Evolutionary conservation across 2,113 vertebrate species (phyloP).

Genomic region (Pterocles gutturalis): DNA sequence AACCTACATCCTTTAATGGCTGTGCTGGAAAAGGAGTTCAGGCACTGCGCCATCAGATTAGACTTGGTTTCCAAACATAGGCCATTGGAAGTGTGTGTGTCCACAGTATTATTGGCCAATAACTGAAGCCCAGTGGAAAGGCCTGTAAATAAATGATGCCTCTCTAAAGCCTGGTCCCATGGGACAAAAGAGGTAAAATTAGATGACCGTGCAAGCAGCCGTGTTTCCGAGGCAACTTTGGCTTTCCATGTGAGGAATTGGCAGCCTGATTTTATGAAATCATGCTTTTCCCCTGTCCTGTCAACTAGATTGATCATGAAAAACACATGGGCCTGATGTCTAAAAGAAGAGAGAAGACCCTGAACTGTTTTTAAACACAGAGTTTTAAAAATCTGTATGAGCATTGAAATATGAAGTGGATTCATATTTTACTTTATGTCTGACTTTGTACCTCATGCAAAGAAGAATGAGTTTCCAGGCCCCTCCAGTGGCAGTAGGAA

Average conservation of each 20-base stretch:
- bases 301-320: conserved; percentile 60
- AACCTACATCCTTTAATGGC: conserved; percentile 90
- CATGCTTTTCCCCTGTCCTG: conserved; percentile 41
- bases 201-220: conserved; percentile 63
- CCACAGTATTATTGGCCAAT: conserved; percentile 78
- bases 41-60: conserved; percentile 83
- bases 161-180: conserved; percentile 66
- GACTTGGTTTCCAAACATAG: conserved; percentile 83
- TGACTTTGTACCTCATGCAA: neutral
- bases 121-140: conserved; percentile 76
- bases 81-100: conserved; percentile 82
- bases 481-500: neutral
- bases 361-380: neutral
- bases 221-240: conserved; percentile 79
- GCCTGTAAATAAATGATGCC: conserved; percentile 81
- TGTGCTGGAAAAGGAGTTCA: conserved; percentile 84
- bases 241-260: conserved; percentile 71
- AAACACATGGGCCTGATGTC: conserved; percentile 23
- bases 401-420: neutral
- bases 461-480: neutral
- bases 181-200: conserved; percentile 79
- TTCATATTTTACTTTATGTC: neutral
- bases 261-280: conserved; percentile 74
- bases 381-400: neutral
- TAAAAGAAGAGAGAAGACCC: conserved; percentile 51